Base-by-base conservation (phyloP, 2,888 invertebrate genomes). In the Trimorus sp. region DNA sequence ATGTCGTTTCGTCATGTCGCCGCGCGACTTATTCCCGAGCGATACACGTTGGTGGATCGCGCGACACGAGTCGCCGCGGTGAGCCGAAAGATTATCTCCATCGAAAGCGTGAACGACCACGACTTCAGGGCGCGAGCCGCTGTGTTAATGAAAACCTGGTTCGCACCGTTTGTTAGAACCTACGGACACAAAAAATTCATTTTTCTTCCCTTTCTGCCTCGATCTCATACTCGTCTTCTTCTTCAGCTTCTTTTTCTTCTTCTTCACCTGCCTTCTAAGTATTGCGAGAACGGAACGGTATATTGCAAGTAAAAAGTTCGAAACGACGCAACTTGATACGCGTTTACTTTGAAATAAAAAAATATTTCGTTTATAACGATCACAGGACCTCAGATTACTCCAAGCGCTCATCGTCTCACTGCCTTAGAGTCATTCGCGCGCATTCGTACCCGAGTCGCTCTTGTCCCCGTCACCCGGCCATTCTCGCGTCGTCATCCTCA, bases 211-310 rank as follows among this genome's bases (percentile, higher is more conserved):
- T 85, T 85, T 84, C 80, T 84, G 84, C 85, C 83, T 84, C 85
- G 82, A 86, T 85, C 79, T 85, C 83, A 80, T 81, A 85, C 85
- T 85, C 85, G 86, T 87, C 84, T 74, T 82, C 84, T 78, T 82
- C 80, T 80, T 79, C 71, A 26, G 70, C 71, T 73, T 68, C 79
- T 37, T 68, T 56, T 36, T 42, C 75, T 65, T 75, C 75, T 78
- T 71, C 78, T 83, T 83, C 62, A 76, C 83, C 84, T 86, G 85
- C 87, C 88, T 89, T 88, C 89, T 91, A 90, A 91, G 89, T 91
- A 91, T 91, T 91, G 91, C 91, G 91, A 91, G 91, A 91, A 91
- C 91, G 91, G 91, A 91, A 91, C 89, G 90, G 88, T 91, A 91
- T 91, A 91, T 91, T 91, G 91, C 91, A 91, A 91, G 89, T 90